phyloP scores from a whole-genome alignment of 2,113 vertebrate genomes.

The Haliaeetus leucogaster region DNA sequence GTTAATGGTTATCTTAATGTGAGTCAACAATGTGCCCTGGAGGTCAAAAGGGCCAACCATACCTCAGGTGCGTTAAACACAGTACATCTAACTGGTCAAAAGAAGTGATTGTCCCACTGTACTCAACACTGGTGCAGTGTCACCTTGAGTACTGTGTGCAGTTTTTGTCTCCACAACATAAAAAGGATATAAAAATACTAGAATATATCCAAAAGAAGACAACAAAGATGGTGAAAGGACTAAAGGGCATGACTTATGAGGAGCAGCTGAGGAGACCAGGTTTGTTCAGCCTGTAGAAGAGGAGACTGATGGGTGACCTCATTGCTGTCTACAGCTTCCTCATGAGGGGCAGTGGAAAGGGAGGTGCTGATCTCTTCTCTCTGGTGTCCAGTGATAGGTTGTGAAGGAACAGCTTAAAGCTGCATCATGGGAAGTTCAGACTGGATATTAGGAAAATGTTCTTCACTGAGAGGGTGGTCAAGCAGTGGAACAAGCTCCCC shows the following conservation, averaged over 20 bases:
- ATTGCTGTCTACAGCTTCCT: not conserved
- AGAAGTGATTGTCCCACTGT: not conserved
- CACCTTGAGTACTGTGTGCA: not conserved
- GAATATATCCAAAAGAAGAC: not conserved
- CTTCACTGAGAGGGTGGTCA: not conserved
- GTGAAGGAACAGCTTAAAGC: not conserved
- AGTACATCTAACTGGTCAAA: not conserved
- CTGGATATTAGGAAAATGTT: not conserved
- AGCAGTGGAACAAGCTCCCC: not conserved
- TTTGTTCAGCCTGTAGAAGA: not conserved
- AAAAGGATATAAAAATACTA: not conserved
- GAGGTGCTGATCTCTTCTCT: not conserved
- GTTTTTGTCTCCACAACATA: not conserved
- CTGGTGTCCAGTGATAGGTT: not conserved
- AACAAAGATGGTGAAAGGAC: not conserved
- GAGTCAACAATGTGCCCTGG: not conserved
- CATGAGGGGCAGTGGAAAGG: not conserved
- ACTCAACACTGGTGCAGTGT: rapidly evolving
- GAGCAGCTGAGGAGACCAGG: not conserved
- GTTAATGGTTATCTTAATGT: not conserved
- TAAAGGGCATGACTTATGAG: not conserved
- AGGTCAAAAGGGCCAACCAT: not conserved
- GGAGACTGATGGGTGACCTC: rapidly evolving
- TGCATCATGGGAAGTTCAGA: not conserved
- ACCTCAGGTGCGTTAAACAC: not conserved